These are phyloP conservation scores for Cataglyphis altisquamis DNA, from an alignment of 2,888 invertebrate species.

Conservation along the genomic window DNA sequence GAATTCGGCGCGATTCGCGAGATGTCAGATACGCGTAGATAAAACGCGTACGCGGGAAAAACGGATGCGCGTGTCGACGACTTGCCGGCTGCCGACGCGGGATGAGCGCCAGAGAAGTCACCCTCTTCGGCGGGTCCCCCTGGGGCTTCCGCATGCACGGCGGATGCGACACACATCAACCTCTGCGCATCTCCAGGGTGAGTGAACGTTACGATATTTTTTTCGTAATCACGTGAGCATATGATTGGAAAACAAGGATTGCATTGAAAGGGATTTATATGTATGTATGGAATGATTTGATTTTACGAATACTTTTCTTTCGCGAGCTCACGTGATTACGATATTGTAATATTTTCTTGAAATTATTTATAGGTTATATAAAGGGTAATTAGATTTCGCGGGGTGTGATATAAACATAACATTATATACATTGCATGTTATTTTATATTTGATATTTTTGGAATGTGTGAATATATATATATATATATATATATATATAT, in stretches of 20 bases:
- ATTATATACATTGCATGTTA: background rate
- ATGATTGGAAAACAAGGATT: background rate
- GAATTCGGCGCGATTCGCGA: conserved; percentile 13
- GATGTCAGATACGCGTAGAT: conserved; percentile 37
- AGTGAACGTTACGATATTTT: conserved; percentile 82
- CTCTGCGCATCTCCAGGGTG: conserved; percentile 93
- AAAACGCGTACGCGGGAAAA: conserved; percentile 39
- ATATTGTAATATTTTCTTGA: background rate
- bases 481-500: no score
- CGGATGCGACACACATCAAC: conserved; percentile 92
- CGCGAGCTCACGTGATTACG: background rate
- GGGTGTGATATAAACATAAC: background rate
- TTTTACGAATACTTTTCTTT: background rate
- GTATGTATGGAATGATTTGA: background rate
- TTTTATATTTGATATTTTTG: background rate
- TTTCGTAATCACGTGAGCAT: conserved; percentile 23
- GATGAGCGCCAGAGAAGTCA: conserved; percentile 92
- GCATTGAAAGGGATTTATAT: background rate
- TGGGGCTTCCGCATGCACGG: conserved; percentile 97
- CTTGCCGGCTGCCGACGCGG: conserved; percentile 66
- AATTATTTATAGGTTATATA: background rate
- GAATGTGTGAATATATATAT: background rate
- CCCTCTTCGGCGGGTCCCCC: conserved; percentile 93
- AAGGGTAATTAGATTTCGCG: background rate
- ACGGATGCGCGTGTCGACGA: conserved; percentile 25